phyloP scores from a whole-genome alignment of 2,113 vertebrate species.

The Oreochromis niloticus region DNA sequence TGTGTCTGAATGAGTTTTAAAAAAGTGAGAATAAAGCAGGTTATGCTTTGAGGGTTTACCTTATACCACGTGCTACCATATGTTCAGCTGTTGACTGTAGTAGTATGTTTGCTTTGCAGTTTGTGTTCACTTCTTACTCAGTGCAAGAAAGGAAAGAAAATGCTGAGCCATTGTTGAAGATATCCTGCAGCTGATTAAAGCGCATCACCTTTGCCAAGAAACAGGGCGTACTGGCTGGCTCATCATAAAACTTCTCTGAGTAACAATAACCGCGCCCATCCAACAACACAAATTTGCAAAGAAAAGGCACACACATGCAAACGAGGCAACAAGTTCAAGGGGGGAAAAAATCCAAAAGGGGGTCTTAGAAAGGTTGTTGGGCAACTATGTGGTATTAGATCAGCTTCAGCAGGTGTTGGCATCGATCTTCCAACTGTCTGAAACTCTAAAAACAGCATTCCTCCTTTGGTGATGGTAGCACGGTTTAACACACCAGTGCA shows the following conservation, averaged over 20 bases:
- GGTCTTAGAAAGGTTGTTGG: neutral
- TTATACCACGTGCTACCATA: neutral
- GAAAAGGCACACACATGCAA: neutral
- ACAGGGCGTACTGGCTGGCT: slow-evolving; percentile 62
- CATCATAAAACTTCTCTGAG: slow-evolving; percentile 33
- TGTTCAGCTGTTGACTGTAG: neutral
- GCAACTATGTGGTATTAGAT: neutral
- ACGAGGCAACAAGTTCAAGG: neutral
- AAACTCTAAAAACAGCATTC: neutral
- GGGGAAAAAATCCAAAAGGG: neutral
- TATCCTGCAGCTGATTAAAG: slow-evolving; percentile 55
- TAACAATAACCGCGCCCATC: slow-evolving; percentile 29
- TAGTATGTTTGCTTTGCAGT: neutral
- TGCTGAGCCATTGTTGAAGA: neutral
- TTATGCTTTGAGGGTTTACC: neutral
- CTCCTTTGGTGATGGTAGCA: neutral
- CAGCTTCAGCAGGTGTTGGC: neutral
- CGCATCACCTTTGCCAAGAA: slow-evolving; percentile 40
- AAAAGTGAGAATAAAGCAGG: neutral
- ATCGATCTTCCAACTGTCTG: neutral
- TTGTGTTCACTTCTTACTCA: neutral
- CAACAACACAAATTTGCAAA: slow-evolving; percentile 14
- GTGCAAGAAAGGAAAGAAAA: neutral
- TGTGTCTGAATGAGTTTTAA: neutral
- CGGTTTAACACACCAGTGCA: neutral